phyloP scores from a whole-genome alignment of 1,140 invertebrate species.

The Penaeus indicus region DNA sequence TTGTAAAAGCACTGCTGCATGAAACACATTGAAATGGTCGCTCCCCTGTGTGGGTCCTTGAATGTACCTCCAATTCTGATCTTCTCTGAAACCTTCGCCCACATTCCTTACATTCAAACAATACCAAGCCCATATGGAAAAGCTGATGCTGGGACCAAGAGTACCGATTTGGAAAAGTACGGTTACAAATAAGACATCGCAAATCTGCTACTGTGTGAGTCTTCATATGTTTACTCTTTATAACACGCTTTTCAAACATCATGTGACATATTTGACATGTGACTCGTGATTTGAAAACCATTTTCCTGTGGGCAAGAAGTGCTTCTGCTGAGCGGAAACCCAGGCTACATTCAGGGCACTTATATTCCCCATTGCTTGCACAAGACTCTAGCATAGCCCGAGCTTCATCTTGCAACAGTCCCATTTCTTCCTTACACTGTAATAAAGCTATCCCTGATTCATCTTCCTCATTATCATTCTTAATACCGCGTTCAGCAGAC shows the following conservation, averaged over 20 bases:
- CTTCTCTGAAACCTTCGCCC: slow-evolving; percentile 62
- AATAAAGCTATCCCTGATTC: slow-evolving; percentile 7
- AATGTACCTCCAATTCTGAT: slow-evolving; percentile 66
- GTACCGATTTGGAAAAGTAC: slow-evolving; percentile 59
- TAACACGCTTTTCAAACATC: slow-evolving; percentile 83
- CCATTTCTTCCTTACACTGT: slow-evolving; percentile 49
- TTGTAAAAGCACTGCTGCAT: slow-evolving; percentile 63
- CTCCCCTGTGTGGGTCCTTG: slow-evolving; percentile 68
- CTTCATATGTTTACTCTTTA: slow-evolving; percentile 83
- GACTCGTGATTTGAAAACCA: slow-evolving; percentile 69
- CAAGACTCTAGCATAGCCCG: slow-evolving; percentile 50
- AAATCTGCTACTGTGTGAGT: slow-evolving; percentile 85
- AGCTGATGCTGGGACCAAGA: slow-evolving; percentile 79
- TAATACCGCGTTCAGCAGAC: not conserved
- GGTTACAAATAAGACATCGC: slow-evolving; percentile 65
- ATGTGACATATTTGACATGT: slow-evolving; percentile 85
- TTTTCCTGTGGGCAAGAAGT: slow-evolving; percentile 75
- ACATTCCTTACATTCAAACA: slow-evolving; percentile 79
- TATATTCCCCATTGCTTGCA: slow-evolving; percentile 74
- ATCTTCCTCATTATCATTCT: slow-evolving; percentile 27
- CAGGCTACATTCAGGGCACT: slow-evolving; percentile 69
- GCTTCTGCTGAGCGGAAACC: slow-evolving; percentile 70
- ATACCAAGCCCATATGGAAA: slow-evolving; percentile 78
- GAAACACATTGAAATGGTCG: slow-evolving; percentile 67
- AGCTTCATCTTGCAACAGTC: slow-evolving; percentile 38